Percentiles rank a stretch among this genome's conserved stretches.
phyloP scores from a whole-genome alignment of 2,888 invertebrate genomes.

The Drosophila crucigera region DNA sequence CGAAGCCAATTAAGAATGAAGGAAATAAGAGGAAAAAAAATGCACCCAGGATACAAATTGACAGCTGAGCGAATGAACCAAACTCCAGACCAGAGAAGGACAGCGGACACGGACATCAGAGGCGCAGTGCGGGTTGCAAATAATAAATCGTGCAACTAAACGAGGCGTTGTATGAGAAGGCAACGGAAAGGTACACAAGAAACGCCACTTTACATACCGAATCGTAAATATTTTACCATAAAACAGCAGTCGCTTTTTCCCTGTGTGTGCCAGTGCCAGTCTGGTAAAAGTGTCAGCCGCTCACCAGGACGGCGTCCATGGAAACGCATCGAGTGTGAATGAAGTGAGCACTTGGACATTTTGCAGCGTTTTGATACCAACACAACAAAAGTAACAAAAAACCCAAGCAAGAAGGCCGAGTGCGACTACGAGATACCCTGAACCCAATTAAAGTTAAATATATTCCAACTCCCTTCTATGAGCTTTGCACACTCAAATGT shows the following conservation, averaged over 20 bases:
- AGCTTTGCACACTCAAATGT: neutral
- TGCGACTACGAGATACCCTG: neutral
- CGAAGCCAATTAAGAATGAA: constrained; percentile 74
- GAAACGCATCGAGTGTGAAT: constrained; percentile 77
- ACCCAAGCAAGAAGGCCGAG: neutral
- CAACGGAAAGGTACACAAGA: constrained; percentile 72
- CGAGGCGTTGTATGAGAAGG: constrained; percentile 44
- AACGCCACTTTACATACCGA: constrained; percentile 76
- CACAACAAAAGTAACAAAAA: constrained; percentile 47
- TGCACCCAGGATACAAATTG: constrained; percentile 57
- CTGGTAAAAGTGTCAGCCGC: constrained; percentile 43
- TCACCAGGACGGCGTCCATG: constrained; percentile 20
- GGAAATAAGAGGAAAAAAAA: constrained; percentile 53
- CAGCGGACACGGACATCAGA: constrained; percentile 3
- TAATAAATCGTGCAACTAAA: constrained; percentile 55
- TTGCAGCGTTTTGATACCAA: constrained; percentile 69
- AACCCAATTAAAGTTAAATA: neutral
- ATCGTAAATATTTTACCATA: constrained; percentile 78
- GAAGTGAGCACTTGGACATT: constrained; percentile 75
- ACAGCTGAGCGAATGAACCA: constrained; percentile 49
- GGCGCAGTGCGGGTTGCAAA: constrained; percentile 15
- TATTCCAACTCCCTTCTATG: neutral
- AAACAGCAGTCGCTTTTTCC: constrained; percentile 53
- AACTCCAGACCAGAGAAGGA: constrained; percentile 18
- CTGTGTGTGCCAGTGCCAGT: constrained; percentile 49